These are phyloP conservation scores for Pseudorectes ferrugineus DNA, from an alignment of 2,113 vertebrate species.

Conservation along the genomic window DNA sequence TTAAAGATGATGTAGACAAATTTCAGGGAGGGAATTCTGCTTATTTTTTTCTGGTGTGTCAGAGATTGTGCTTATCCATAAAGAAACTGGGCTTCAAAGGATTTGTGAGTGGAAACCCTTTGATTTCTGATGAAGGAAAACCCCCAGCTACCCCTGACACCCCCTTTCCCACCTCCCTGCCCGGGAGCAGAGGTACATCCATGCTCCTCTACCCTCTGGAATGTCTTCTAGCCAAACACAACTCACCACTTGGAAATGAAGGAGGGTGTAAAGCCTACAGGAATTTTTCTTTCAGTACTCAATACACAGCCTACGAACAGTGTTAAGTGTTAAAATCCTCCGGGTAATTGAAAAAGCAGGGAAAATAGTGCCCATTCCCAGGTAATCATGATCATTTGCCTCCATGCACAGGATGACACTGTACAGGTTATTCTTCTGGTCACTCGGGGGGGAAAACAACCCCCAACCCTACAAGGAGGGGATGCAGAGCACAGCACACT, in stretches of 20 bases:
- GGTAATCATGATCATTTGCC: fast-evolving
- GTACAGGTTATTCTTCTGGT: background rate
- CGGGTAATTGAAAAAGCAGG: background rate
- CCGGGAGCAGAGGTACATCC: background rate
- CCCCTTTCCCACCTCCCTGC: background rate
- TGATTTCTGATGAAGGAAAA: background rate
- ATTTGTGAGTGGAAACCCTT: background rate
- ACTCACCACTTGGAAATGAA: background rate
- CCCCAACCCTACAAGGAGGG: background rate
- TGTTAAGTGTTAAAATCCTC: background rate
- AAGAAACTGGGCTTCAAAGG: background rate
- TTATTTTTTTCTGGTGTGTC: background rate
- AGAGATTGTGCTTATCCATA: background rate
- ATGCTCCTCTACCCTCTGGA: background rate
- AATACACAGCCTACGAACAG: background rate
- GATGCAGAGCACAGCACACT: background rate
- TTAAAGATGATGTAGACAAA: background rate
- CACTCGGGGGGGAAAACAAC: fast-evolving
- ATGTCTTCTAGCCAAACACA: background rate
- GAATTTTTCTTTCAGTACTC: background rate
- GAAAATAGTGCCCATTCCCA: background rate
- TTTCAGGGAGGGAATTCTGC: background rate
- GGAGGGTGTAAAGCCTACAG: background rate
- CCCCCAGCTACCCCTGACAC: background rate
- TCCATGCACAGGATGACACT: fast-evolving